Conservation (phyloP, 2,888 invertebrate genomes). For the Pristionchus arcanus region DNA sequence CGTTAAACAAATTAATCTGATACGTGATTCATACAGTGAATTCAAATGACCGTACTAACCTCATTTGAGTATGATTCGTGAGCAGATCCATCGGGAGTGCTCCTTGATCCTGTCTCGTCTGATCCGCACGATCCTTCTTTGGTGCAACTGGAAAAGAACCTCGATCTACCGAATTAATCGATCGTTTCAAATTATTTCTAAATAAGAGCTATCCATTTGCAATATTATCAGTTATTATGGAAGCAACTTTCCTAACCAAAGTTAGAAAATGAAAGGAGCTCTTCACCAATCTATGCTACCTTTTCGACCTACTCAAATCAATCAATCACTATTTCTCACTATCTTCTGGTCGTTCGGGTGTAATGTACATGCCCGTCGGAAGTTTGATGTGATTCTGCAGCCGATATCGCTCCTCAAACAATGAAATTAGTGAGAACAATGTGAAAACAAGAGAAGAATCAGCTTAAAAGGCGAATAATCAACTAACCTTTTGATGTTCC, state of each 20-base stretch:
- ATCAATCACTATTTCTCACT: constrained; percentile 59
- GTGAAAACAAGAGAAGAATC: not conserved
- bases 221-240: not conserved
- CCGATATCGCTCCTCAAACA: constrained; percentile 60
- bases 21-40: too few relatives aligned
- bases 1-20: too few relatives aligned
- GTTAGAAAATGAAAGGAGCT: not conserved
- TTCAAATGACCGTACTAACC: constrained; percentile 56
- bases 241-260: too few relatives aligned
- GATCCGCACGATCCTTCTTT: constrained; percentile 74
- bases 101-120: constrained; percentile 71
- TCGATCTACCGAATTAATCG: constrained; percentile 9
- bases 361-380: constrained; percentile 73
- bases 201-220: too few relatives aligned
- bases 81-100: constrained; percentile 72
- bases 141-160: constrained; percentile 66
- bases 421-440: not conserved
- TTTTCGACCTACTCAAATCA: constrained; percentile 12
- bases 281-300: not conserved
- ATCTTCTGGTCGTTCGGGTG: constrained; percentile 73
- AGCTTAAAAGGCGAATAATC: not conserved
- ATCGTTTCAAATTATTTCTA: not conserved
- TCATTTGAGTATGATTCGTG: constrained; percentile 75
- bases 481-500: constrained; percentile 62
- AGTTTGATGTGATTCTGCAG: constrained; percentile 68